phyloP scores from a whole-genome alignment of 2,888 invertebrate genomes.

The Cheilosia variabilis region DNA sequence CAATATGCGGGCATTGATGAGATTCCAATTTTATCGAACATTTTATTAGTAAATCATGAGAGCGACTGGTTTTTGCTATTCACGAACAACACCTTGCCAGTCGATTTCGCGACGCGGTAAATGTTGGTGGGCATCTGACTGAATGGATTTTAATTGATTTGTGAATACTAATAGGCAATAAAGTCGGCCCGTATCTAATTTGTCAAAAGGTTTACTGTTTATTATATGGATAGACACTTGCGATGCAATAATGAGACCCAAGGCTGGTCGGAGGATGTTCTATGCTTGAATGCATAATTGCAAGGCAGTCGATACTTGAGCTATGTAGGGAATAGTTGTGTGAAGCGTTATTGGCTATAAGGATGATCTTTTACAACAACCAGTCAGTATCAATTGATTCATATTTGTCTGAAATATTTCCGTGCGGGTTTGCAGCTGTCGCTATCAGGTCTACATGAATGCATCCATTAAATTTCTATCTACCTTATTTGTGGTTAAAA shows the following conservation, averaged over 20 bases:
- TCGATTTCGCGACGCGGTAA: not conserved
- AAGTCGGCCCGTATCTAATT: slow-evolving; percentile 3
- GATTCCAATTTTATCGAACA: slow-evolving; percentile 37
- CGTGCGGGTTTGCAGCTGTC: too few relatives aligned
- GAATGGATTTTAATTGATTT: slow-evolving; percentile 43
- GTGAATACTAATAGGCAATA: slow-evolving; percentile 20
- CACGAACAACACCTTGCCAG: slow-evolving; percentile 25
- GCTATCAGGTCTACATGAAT: too few relatives aligned
- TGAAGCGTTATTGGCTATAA: too few relatives aligned
- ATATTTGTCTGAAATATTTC: too few relatives aligned
- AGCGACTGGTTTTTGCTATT: slow-evolving; percentile 5
- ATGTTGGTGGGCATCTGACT: not conserved
- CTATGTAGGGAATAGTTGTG: too few relatives aligned
- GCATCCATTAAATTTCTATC: too few relatives aligned
- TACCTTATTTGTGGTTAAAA: too few relatives aligned
- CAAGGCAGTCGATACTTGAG: slow-evolving; percentile 4
- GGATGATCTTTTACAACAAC: too few relatives aligned
- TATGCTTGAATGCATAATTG: not conserved
- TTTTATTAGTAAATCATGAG: slow-evolving; percentile 43
- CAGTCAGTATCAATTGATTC: too few relatives aligned
- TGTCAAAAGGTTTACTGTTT: slow-evolving; percentile 37
- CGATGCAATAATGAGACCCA: slow-evolving; percentile 16
- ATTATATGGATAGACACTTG: slow-evolving; percentile 13
- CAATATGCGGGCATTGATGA: slow-evolving; percentile 15
- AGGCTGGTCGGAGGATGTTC: slow-evolving; percentile 6